Conservation (phyloP, 2,888 invertebrate species). For the Tenthredo livida region DNA sequence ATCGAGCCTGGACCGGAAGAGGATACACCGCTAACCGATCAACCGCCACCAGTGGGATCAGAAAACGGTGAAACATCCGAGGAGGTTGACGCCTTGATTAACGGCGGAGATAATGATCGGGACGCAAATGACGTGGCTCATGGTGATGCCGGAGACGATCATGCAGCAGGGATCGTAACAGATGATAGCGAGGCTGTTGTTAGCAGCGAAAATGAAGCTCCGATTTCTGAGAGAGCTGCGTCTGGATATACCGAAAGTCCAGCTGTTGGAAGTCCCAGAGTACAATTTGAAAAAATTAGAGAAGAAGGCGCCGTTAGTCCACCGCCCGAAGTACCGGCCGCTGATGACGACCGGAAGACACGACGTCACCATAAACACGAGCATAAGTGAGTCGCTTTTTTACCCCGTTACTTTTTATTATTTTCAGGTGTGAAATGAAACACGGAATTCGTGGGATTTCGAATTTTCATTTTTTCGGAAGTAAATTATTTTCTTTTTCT, state of each 20-base stretch:
- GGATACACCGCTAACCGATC: constrained; percentile 63
- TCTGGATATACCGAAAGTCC: constrained; percentile 70
- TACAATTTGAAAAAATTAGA: constrained; percentile 74
- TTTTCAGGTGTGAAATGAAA: neutral
- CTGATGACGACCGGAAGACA: constrained; percentile 73
- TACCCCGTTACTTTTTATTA: neutral
- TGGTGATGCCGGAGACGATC: neutral
- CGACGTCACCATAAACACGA: constrained; percentile 75
- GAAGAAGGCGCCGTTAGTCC: constrained; percentile 67
- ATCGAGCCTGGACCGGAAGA: constrained; percentile 72
- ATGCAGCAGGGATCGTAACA: neutral
- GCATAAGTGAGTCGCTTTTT: constrained; percentile 69
- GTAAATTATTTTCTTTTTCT: no score
- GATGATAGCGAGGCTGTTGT: constrained; percentile 61
- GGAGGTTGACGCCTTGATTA: constrained; percentile 42
- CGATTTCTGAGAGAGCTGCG: constrained; percentile 74
- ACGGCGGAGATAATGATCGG: constrained; percentile 8
- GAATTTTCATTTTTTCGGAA: no score
- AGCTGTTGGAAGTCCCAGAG: constrained; percentile 71
- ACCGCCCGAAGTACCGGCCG: constrained; percentile 59
- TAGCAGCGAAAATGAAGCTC: constrained; percentile 73
- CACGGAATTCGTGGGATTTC: no score
- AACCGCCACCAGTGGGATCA: constrained; percentile 14
- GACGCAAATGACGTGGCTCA: neutral
- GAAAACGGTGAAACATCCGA: constrained; percentile 54